A percentile compares a stretch with the other conserved stretches of the same genome.
Conservation (phyloP, 1,140 invertebrate species). For the Dreissena rostriformis region DNA sequence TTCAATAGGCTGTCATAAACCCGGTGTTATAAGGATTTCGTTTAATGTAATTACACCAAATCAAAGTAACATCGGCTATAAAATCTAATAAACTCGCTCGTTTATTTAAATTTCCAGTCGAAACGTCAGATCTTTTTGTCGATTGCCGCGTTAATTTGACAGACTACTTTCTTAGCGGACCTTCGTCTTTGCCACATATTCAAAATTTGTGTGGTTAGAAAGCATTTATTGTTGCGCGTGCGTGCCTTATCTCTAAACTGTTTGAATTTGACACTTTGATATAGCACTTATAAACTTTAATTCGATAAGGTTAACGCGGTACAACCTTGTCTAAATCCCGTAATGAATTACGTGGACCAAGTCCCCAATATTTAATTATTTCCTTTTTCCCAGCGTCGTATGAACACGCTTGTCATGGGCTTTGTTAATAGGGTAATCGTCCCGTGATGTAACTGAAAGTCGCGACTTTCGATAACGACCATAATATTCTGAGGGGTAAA, state of each 20-base stretch:
- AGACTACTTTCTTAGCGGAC: not conserved
- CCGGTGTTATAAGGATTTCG: not conserved
- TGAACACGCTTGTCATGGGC: not conserved
- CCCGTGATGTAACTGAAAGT: not conserved
- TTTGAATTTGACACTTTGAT: constrained; percentile 7
- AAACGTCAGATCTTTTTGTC: not conserved
- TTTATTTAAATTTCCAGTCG: not conserved
- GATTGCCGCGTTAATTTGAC: not conserved
- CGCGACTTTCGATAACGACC: not conserved
- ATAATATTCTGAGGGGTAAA: too few relatives aligned
- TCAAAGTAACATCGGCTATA: not conserved
- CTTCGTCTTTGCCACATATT: not conserved
- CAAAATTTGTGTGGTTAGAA: too few relatives aligned
- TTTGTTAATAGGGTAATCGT: too few relatives aligned
- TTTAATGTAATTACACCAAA: not conserved
- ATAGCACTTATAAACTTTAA: not conserved
- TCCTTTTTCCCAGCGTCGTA: not conserved
- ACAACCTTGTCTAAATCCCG: not conserved
- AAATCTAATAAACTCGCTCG: not conserved
- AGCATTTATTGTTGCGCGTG: not conserved
- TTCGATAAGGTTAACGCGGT: not conserved
- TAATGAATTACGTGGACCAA: not conserved
- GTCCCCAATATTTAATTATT: not conserved
- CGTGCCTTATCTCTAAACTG: not conserved
- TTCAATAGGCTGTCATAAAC: too few relatives aligned